Conservation (phyloP, 2,888 invertebrate genomes). For the Timema podura region DNA sequence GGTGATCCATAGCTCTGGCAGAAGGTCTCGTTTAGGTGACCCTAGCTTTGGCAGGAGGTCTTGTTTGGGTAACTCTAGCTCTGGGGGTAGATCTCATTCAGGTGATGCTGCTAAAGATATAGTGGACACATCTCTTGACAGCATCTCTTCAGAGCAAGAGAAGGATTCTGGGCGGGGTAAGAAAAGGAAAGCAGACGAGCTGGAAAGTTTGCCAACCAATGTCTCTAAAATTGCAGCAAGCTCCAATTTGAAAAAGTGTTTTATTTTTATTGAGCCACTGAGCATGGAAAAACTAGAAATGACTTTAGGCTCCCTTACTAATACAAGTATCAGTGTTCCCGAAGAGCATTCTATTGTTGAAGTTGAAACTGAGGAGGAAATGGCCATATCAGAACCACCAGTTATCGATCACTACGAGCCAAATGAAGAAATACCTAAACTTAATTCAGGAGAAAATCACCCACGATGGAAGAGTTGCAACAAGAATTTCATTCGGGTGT, state of each 20-base stretch:
- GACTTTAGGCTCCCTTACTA: background rate
- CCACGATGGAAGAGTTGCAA: too few relatives aligned
- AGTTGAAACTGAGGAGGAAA: background rate
- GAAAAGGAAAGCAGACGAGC: conserved; percentile 11
- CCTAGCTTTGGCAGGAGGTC: too few relatives aligned
- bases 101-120: background rate
- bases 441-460: too few relatives aligned
- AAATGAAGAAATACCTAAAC: too few relatives aligned
- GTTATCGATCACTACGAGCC: too few relatives aligned
- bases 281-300: background rate
- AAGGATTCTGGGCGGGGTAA: background rate
- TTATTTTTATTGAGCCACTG: conserved; percentile 14
- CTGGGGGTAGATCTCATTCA: background rate
- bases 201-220: background rate
- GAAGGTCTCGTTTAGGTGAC: too few relatives aligned
- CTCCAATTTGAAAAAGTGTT: conserved; percentile 9
- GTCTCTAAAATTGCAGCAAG: background rate
- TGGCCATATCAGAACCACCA: background rate
- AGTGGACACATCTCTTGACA: background rate
- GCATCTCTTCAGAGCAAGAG: too few relatives aligned
- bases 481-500: too few relatives aligned
- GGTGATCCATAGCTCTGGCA: too few relatives aligned
- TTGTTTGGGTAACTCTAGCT: background rate
- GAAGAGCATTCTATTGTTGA: background rate
- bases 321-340: too few relatives aligned